Percentiles rank a stretch among this genome's conserved stretches.
These are phyloP conservation scores for Macrosiphum euphorbiae DNA, from an alignment of 2,888 invertebrate genomes.

Conservation along the genomic window DNA sequence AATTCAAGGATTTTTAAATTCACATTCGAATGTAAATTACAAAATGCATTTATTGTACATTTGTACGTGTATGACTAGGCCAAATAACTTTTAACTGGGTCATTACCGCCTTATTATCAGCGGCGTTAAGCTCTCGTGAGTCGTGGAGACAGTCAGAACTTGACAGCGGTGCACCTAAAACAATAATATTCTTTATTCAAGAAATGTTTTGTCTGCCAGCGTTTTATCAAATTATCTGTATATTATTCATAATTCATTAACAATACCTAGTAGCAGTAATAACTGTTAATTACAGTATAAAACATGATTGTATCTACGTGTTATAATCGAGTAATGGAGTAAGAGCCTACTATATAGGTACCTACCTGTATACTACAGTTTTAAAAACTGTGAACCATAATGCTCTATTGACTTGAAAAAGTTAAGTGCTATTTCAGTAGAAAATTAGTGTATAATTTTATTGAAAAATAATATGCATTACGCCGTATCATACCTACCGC, in stretches of 20 bases:
- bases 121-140: not conserved
- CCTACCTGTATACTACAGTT: not conserved
- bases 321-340: not conserved
- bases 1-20: conserved; percentile 55
- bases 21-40: conserved; percentile 35
- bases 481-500: not conserved
- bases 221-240: not conserved
- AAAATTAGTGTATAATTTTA: not conserved
- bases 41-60: conserved; percentile 42
- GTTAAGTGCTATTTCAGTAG: not conserved
- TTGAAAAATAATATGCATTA: not conserved
- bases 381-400: not conserved
- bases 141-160: not conserved
- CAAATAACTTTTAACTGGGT: conserved; percentile 46
- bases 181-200: not conserved
- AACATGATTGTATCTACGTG: not conserved
- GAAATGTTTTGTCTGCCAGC: not conserved
- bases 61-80: conserved; percentile 20
- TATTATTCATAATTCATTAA: not conserved
- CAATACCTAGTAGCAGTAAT: not conserved
- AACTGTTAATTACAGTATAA: not conserved
- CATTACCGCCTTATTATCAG: conserved; percentile 41
- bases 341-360: not conserved
- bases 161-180: not conserved
- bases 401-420: not conserved